These are phyloP conservation scores for Notarius quadriscutis DNA, from an alignment of 2,113 vertebrate genomes.

Conservation along the genomic window DNA sequence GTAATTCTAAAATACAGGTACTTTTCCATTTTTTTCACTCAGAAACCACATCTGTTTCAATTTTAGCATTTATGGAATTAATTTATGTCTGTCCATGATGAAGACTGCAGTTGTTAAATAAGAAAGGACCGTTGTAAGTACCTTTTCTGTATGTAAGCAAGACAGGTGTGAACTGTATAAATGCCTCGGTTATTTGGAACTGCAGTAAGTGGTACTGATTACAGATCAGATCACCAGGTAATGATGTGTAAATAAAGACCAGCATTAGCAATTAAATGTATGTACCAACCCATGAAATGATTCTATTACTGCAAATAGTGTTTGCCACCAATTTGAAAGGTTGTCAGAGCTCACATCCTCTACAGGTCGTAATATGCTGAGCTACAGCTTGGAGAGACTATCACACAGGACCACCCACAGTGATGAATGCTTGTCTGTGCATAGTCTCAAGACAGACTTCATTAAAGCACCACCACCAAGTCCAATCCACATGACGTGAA, in stretches of 20 bases:
- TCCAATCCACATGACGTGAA: not conserved
- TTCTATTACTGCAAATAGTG: not conserved
- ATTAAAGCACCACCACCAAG: slow-evolving; percentile 28
- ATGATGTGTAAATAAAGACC: not conserved
- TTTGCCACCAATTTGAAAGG: not conserved
- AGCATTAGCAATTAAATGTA: slow-evolving; percentile 10
- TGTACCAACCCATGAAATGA: not conserved
- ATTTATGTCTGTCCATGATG: too few relatives aligned
- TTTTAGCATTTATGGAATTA: not conserved
- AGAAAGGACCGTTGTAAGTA: not conserved
- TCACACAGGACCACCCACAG: slow-evolving; percentile 40
- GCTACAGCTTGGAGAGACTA: slow-evolving; percentile 17
- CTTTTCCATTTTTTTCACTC: not conserved
- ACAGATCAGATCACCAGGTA: not conserved
- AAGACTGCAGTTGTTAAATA: not conserved
- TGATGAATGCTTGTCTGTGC: slow-evolving; percentile 8
- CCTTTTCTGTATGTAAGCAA: not conserved
- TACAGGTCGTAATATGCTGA: slow-evolving; percentile 12
- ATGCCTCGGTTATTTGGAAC: slow-evolving; percentile 2
- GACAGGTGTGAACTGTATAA: not conserved
- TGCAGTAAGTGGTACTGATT: not conserved
- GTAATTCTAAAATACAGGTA: not conserved
- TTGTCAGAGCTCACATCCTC: slow-evolving; percentile 19
- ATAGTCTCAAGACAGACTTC: not conserved
- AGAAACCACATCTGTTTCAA: not conserved